Conservation (phyloP, 2,888 invertebrate genomes). For the Andrena chrysosceles region DNA sequence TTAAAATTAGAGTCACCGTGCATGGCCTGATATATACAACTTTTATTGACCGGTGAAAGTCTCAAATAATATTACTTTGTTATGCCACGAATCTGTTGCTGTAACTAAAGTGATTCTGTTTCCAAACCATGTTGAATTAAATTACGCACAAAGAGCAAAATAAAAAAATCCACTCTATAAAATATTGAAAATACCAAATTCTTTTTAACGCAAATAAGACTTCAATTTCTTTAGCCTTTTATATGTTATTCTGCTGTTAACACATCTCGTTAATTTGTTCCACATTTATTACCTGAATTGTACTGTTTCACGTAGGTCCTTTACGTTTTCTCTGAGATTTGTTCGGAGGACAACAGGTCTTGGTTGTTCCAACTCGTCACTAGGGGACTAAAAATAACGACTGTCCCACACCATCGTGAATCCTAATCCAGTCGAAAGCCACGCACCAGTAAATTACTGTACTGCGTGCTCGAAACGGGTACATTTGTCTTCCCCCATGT, state of each 20-base stretch:
- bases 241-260: background rate
- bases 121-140: no score
- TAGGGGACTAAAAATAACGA: conserved; percentile 54
- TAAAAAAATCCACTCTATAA: no score
- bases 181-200: no score
- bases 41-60: no score
- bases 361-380: conserved; percentile 40
- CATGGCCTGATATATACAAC: no score
- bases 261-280: background rate
- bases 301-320: background rate
- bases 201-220: no score
- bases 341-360: conserved; percentile 23
- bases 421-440: conserved; percentile 63
- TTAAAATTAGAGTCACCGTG: no score
- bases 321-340: background rate
- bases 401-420: conserved; percentile 30
- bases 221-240: background rate
- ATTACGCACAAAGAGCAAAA: no score
- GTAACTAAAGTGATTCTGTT: no score
- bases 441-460: conserved; percentile 63
- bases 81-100: no score
- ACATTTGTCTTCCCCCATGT: conserved; percentile 55
- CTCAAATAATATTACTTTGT: no score
- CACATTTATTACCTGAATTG: background rate
- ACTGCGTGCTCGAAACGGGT: conserved; percentile 49